Conservation (phyloP, 30 jellyfish, hydroid and myxozoan species). For the Turritopsis rubra region DNA sequence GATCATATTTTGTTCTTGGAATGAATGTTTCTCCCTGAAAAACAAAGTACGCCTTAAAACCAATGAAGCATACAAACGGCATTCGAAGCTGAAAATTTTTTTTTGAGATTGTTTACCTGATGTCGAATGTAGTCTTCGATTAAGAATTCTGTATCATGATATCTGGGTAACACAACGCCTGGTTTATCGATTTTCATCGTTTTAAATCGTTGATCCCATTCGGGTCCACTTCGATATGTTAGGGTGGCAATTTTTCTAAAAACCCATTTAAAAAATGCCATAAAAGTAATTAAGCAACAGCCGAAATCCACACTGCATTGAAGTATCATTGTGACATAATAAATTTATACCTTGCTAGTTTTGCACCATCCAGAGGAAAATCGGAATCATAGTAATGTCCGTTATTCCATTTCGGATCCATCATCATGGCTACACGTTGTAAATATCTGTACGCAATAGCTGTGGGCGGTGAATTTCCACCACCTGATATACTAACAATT, state of each 20-base stretch:
- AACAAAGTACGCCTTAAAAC: background rate
- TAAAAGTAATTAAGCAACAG: too few relatives aligned
- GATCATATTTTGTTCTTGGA: conserved; percentile 66
- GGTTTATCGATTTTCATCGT: conserved; percentile 37
- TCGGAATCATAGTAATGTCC: conserved; percentile 70
- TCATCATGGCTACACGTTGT: conserved; percentile 76
- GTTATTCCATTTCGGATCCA: conserved; percentile 73
- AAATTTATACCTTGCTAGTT: conserved; percentile 79
- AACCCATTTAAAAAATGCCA: background rate
- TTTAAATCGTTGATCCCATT: conserved; percentile 79
- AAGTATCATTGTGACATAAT: background rate
- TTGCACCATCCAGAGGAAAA: conserved; percentile 69
- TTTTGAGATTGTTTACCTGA: conserved; percentile 79
- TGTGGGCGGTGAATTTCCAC: conserved; percentile 61
- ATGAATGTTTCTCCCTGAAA: conserved; percentile 68
- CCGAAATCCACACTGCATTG: background rate
- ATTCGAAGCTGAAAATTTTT: too few relatives aligned
- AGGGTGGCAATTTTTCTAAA: conserved; percentile 76
- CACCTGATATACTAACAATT: conserved; percentile 82
- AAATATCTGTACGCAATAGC: conserved; percentile 86
- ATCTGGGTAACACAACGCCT: conserved; percentile 38
- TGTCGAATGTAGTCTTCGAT: conserved; percentile 80
- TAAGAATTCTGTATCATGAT: conserved; percentile 58
- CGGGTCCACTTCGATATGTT: conserved; percentile 89
- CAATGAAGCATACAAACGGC: too few relatives aligned